phyloP scores from a whole-genome alignment of 2,888 invertebrate genomes.

The Biston stratarius region DNA sequence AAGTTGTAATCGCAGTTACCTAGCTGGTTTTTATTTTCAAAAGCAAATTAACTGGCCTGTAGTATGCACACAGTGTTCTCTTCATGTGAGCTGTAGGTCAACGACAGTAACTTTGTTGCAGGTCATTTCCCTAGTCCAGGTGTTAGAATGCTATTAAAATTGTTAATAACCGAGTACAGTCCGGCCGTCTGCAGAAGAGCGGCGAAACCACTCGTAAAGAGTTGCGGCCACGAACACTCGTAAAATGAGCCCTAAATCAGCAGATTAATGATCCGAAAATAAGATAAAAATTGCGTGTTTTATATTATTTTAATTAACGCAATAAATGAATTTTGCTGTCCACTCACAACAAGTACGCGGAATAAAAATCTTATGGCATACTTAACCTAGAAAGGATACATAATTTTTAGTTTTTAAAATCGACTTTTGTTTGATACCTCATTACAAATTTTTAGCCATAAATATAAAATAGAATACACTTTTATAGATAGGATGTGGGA shows the following conservation, averaged over 20 bases:
- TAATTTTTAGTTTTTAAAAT: too few species aligned
- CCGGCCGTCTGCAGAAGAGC: constrained; percentile 8
- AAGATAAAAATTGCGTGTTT: not conserved
- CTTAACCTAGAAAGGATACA: too few species aligned
- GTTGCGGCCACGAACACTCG: constrained; percentile 10
- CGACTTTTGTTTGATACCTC: too few species aligned
- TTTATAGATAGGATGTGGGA: too few species aligned
- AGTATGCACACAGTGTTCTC: not conserved
- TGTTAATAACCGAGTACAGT: not conserved
- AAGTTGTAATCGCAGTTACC: too few species aligned
- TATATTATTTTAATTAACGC: not conserved
- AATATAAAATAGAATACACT: too few species aligned
- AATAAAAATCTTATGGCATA: too few species aligned
- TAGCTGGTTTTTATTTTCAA: not conserved
- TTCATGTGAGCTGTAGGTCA: constrained; percentile 1
- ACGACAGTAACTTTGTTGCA: not conserved
- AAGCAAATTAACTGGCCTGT: too few species aligned
- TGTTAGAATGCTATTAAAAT: constrained; percentile 21
- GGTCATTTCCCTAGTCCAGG: constrained; percentile 7
- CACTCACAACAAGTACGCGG: too few species aligned
- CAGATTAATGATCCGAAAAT: constrained; percentile 13
- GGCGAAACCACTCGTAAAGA: constrained; percentile 11
- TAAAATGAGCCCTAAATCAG: constrained; percentile 20
- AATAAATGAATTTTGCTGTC: not conserved
- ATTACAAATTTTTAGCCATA: too few species aligned